These are phyloP conservation scores for Scolanthus callimorphus DNA, from an alignment of 92 coral and sea anemone genomes.

Conservation along the genomic window DNA sequence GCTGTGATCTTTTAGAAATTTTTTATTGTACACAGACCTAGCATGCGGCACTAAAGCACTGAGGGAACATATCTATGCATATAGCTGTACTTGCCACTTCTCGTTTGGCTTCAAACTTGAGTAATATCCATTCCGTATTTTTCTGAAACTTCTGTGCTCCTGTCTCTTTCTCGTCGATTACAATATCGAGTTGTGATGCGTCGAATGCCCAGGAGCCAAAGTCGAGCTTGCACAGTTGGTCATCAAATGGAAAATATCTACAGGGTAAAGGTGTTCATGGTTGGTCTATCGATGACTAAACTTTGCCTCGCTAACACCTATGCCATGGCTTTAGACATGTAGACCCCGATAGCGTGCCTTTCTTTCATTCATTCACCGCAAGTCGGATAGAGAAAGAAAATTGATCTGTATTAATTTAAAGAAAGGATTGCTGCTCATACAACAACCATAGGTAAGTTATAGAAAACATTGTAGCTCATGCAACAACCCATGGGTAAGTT, in stretches of 20 bases:
- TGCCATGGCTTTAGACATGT: background rate
- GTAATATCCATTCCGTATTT: constrained; percentile 69
- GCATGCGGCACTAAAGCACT: too few species aligned
- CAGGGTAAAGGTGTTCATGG: too few species aligned
- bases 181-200: constrained; percentile 44
- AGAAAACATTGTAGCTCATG: too few species aligned
- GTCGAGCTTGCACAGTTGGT: constrained; percentile 57
- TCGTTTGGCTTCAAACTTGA: constrained; percentile 27
- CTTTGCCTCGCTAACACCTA: background rate
- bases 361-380: too few species aligned
- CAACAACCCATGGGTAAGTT: too few species aligned
- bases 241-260: constrained; percentile 75
- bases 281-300: too few species aligned
- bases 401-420: background rate
- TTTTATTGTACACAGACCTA: too few species aligned
- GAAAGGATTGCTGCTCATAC: background rate
- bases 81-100: constrained; percentile 21
- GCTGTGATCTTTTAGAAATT: too few species aligned
- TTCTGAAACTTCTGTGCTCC: constrained; percentile 49
- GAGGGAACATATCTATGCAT: too few species aligned
- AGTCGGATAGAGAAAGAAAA: too few species aligned
- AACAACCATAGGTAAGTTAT: background rate
- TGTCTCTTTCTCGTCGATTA: constrained; percentile 38
- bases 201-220: constrained; percentile 90
- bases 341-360: too few species aligned